phyloP scores from a whole-genome alignment of 37 sponge, comb jelly and placozoan genomes.

The Oopsacas minuta region DNA sequence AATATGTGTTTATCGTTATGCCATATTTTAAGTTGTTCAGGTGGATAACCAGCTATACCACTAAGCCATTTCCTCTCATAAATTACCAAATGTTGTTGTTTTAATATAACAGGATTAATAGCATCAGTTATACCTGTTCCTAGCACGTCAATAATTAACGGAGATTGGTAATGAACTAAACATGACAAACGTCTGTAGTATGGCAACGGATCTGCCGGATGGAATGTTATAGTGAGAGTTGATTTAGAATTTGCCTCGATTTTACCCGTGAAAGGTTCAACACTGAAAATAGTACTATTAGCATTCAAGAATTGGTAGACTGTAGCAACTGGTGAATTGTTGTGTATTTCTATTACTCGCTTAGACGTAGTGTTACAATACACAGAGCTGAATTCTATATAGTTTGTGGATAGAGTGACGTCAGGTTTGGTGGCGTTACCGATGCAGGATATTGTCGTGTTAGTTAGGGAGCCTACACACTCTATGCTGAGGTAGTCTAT shows the following conservation, averaged over 20 bases:
- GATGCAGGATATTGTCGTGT: not conserved
- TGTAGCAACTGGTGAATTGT: not conserved
- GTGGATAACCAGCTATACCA: not conserved
- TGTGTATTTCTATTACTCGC: not conserved
- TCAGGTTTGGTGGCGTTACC: not conserved
- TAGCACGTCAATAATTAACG: constrained; percentile 60
- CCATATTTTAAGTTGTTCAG: not conserved
- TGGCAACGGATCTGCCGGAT: constrained; percentile 54
- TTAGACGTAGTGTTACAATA: not conserved
- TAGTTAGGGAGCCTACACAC: not conserved
- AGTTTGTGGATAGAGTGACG: not conserved
- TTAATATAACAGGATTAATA: constrained; percentile 41
- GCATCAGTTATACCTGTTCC: constrained; percentile 67
- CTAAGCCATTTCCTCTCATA: not conserved
- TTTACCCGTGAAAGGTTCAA: constrained; percentile 35
- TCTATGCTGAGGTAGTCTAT: not conserved
- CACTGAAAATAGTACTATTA: constrained; percentile 47
- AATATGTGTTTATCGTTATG: not conserved
- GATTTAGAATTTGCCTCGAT: constrained; percentile 26
- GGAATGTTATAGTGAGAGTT: constrained; percentile 46
- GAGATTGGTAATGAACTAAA: constrained; percentile 68
- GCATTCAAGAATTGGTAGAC: constrained; percentile 35
- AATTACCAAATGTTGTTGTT: not conserved
- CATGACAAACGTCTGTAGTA: constrained; percentile 53
- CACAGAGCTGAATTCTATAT: not conserved